Percentiles rank a stretch among this genome's conserved stretches.
These are phyloP conservation scores for Brachypteracias leptosomus DNA, from an alignment of 2,113 vertebrate genomes.

Conservation along the genomic window DNA sequence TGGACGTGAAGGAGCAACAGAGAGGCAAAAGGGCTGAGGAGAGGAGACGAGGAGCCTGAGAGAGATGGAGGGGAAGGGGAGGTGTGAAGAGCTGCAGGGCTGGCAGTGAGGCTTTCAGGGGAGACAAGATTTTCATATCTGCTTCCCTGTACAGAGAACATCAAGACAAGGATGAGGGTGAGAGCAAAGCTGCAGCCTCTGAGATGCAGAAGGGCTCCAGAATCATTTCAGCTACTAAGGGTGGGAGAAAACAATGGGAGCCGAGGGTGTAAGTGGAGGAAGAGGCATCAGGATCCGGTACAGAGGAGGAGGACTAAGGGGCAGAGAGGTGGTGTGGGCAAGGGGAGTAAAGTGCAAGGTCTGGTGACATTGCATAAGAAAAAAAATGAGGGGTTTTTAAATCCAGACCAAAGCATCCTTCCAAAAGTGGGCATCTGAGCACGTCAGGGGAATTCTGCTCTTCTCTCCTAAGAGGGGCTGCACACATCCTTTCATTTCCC, in stretches of 20 bases:
- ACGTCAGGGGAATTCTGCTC: not conserved
- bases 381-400: not conserved
- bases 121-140: not conserved
- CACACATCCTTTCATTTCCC: not conserved
- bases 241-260: not conserved
- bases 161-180: not conserved
- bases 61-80: not conserved
- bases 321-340: not conserved
- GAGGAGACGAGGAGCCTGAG: not conserved
- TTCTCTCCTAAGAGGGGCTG: not conserved
- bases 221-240: not conserved
- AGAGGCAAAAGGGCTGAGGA: conserved; percentile 3
- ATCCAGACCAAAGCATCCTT: not conserved
- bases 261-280: not conserved
- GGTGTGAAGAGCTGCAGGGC: not conserved
- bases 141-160: not conserved
- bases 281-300: not conserved
- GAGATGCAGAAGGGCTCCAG: not conserved
- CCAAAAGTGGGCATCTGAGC: not conserved
- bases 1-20: not conserved
- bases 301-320: not conserved
- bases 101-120: not conserved
- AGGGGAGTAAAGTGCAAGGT: not conserved
- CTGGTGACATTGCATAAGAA: not conserved
- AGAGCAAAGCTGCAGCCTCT: not conserved